These are phyloP conservation scores for Telenomus remus DNA, from an alignment of 1,140 invertebrate species.

Conservation along the genomic window DNA sequence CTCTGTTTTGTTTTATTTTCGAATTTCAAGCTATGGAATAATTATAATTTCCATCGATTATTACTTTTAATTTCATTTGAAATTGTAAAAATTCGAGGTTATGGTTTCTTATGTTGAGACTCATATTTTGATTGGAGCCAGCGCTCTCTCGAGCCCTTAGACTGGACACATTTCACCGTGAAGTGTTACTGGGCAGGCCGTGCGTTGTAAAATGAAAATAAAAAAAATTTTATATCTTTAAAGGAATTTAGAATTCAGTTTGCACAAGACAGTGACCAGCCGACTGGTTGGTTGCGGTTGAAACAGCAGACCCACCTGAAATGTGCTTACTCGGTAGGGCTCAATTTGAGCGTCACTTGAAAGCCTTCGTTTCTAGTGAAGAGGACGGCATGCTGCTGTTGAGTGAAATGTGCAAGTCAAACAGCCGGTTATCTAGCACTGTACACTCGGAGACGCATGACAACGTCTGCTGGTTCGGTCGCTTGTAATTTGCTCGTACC, in stretches of 20 bases:
- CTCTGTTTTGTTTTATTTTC: no score
- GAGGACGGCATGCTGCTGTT: conserved; percentile 49
- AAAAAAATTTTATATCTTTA: no score
- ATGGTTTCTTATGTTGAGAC: no score
- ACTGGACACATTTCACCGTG: no score
- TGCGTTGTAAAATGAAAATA: no score
- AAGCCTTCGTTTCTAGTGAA: conserved; percentile 36
- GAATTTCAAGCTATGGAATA: no score
- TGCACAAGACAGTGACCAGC: conserved; percentile 13
- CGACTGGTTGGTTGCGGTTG: conserved; percentile 14
- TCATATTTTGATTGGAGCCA: no score
- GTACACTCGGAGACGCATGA: conserved; percentile 40
- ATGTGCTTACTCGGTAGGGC: conserved; percentile 44
- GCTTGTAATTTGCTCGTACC: conserved; percentile 56
- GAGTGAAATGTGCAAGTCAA: conserved; percentile 73
- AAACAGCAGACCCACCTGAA: conserved; percentile 32
- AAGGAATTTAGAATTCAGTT: conserved; percentile 26
- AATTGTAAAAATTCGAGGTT: no score
- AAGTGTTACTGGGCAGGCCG: no score
- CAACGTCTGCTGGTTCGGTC: conserved; percentile 46
- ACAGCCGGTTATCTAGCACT: conserved; percentile 68
- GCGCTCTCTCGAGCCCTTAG: no score
- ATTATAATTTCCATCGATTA: no score
- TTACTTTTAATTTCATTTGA: no score
- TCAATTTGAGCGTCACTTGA: conserved; percentile 32